Conservation (phyloP, 2,113 vertebrate genomes). For the Mustela nigripes region DNA sequence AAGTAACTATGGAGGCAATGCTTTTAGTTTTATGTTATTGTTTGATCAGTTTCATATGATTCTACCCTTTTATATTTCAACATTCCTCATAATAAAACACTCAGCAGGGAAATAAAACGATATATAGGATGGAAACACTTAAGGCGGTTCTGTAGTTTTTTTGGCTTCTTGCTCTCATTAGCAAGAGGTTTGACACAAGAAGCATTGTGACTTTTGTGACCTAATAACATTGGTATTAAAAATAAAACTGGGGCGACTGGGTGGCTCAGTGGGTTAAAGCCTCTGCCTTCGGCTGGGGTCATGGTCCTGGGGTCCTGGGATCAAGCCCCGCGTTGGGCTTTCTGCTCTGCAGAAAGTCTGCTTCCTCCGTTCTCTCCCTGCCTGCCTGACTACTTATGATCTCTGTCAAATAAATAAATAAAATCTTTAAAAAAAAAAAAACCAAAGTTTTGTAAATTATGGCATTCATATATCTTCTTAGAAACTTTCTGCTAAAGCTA, state of each 20-base stretch:
- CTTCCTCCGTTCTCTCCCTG: too few relatives aligned
- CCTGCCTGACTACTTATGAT: too few relatives aligned
- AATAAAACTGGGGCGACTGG: neutral
- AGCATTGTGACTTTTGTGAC: neutral
- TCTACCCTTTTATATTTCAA: neutral
- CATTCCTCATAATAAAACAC: neutral
- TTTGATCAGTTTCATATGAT: neutral
- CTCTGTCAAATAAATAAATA: too few relatives aligned
- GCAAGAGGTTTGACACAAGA: neutral
- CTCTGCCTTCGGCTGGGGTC: too few relatives aligned
- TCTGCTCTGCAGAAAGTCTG: too few relatives aligned
- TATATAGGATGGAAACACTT: neutral
- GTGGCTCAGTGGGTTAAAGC: too few relatives aligned
- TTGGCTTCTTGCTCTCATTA: neutral
- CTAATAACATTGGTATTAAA: neutral
- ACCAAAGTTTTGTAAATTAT: neutral
- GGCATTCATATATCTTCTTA: conserved; percentile 1
- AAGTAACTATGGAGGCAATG: neutral
- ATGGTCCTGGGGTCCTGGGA: too few relatives aligned
- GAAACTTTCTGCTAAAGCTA: neutral
- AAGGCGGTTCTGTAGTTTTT: neutral
- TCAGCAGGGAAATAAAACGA: neutral
- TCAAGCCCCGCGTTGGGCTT: fast-evolving
- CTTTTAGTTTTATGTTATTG: neutral
- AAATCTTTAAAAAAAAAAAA: neutral